Base-by-base conservation (phyloP, 2,113 vertebrate genomes). In the Cricetomys ansorgei region DNA sequence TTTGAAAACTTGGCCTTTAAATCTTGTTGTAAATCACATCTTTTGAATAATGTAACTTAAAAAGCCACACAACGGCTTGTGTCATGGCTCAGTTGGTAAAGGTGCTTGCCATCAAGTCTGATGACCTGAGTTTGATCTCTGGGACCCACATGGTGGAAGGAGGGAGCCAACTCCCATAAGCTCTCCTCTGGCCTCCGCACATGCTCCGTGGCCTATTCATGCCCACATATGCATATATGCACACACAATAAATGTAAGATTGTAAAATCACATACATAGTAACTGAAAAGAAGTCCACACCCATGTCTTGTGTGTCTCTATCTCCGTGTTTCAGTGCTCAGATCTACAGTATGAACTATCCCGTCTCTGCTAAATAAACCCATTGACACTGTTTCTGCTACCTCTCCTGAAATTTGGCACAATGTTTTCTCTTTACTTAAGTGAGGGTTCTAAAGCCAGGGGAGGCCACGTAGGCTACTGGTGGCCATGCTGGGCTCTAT, bases 211-310 rank as follows among this genome's bases (percentile, higher is more conserved):
- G 16, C 15, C 7, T 27, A 57, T 1, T 80, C 10, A 57, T 70
- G 23, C 3, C 5, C 45, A 10, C 10, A 21, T 17, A 62, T 4
- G 1, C 40, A 43, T 62, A 16, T 2, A 17, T 57, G 1, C 21
- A 59, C 13, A 40, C n/a, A 81, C 12, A 62, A 17, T 27, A 83
- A 11, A 3, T 43, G 16, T 43, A 64, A 40, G 55, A 62, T 5
- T 3, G 31, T 17, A 50, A 6, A 48, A 48, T 53, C 64, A n/a
- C 45, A 86, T 12, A 50, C 31, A 62, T 9, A 29, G 3, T 12
- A 37, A 53, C 5, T 50, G 62, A 64, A 37, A 34, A 67, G 81
- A 85, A 48, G 29, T 29, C 16, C 59, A 65, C 40, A 85, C 1
- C 81, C 62, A 48, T 31, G 43, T 34, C 15, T 17, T 8, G 1